A percentile compares a stretch with the other conserved stretches of the same genome.
Conservation (phyloP, 2,113 vertebrate species). For the Odocoileus virginianus region DNA sequence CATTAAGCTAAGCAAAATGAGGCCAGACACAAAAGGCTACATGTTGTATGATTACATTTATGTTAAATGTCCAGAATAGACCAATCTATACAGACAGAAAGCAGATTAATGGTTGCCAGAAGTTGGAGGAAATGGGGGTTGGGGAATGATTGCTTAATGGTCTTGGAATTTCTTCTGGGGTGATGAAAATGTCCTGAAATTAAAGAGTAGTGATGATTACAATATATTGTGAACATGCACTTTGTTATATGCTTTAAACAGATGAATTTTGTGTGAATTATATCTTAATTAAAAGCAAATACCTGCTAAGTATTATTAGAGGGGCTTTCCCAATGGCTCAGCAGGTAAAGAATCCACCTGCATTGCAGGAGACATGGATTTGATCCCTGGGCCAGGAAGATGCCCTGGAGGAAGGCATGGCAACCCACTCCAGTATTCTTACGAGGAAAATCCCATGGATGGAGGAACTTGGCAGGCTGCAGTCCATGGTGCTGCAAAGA, state of each 20-base stretch:
- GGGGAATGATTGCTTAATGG: neutral
- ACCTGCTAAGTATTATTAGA: neutral
- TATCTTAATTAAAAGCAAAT: neutral
- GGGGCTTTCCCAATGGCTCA: neutral
- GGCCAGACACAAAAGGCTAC: neutral
- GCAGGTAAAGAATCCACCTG: neutral
- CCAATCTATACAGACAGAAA: neutral
- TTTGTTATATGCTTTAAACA: neutral
- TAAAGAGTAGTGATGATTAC: neutral
- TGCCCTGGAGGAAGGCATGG: neutral
- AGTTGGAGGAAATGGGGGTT: neutral
- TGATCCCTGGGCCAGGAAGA: neutral
- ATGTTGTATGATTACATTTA: neutral
- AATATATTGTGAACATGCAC: neutral
- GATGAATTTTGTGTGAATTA: neutral
- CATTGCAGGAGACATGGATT: neutral
- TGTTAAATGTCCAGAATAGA: neutral
- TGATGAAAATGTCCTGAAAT: neutral
- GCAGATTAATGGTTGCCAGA: neutral
- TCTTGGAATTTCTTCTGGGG: neutral
- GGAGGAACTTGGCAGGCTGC: neutral
- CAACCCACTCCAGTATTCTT: neutral
- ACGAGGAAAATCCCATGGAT: neutral
- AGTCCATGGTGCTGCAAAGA: neutral
- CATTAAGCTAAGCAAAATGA: neutral